Evolutionary conservation across 2,888 invertebrate species (phyloP), one percentile per base, ranked within the genome.

Genomic region (Mechanitis mazaeus): DNA sequence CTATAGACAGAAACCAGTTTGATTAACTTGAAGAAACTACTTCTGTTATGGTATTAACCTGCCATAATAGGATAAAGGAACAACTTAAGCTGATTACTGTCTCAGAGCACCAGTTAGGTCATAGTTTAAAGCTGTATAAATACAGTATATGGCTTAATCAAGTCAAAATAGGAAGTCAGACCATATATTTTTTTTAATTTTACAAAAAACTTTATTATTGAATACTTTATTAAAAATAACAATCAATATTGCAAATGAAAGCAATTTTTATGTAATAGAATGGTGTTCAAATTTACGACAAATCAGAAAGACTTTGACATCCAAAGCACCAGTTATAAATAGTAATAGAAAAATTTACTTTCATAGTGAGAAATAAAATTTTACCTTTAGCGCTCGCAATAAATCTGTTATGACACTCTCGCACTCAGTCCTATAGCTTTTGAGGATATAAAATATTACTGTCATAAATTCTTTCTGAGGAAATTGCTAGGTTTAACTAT

Each of bases 401-500:
- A 50, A 50, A 50, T 50, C 50, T 50, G 31, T 50, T 31, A 50
- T 50, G 50, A 50, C 50, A 50, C 50, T 50, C 50, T 50, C 50
- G 50, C 50, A 50, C 31, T 50, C 50, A 50, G 50, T 50, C 50
- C 31, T 11, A 31, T 50, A 50, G 50, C 50, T 50, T 50, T 50
- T 50, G 50, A 50, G 42, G 53, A 47, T 53, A 58, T 53, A 53
- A 53, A 42, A 53, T 56, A 57, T 53, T 31, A 31, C 31, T 58
- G 53, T 35, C 50, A 50, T 50, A 50, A 46, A 56, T 46, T 58
- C 31, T 31, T 58, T 33, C 35, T 58, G 33, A 53, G 53, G 53
- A 58, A 58, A 53, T 53, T 53, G 58, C 38, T 33, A 58, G 38
- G 53, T 31, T 50, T 50, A 50, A 50, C 31, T 50, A 50, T 50